Base-by-base conservation (phyloP, 2,113 vertebrate genomes). In the Camelus bactrianus region DNA sequence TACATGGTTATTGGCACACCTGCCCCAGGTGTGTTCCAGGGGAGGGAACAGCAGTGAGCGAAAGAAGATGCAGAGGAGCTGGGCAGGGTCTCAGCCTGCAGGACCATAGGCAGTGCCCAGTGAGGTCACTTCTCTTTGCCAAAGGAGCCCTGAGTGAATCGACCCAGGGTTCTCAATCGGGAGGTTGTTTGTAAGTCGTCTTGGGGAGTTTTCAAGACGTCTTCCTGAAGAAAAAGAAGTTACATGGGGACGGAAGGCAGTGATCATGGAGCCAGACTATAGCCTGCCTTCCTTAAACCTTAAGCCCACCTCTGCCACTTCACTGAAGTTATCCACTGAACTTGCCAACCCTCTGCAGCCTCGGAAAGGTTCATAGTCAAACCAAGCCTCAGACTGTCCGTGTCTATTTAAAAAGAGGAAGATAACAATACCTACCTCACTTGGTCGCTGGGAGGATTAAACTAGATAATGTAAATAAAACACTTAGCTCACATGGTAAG, bases 401-500 rank as follows among this genome's bases (percentile, higher is more conserved):
- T 7, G 32, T 30, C 69, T 81, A 38, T 67, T 95, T 90, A 9
- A 54, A 80, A 95, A 76, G 3, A 30, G 46, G 38, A 73, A 56
- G 58, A 76, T 72, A 16, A 46, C 22, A 38, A 52, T 42, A 22
- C 72, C 24, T 26, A 30, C 54, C 22, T 77, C 48, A 30, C 17
- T 38, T 7, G 11, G 30, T 54, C 48, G 46, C 14, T 54, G 32
- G 12, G 20, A 32, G 32, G 79, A 75, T 67, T 93, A 70, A 89
- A 81, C 65, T 76, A 91, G 46, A 77, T 73, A 24, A 56, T 54
- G 20, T 79, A 95, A 94, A 94, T 58, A 77, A 90, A 96, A 48
- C 4, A 52, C 48, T 91, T 69, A 62, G 56, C 16, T 92, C 80
- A n/a, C 48, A 70, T 19, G 42, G 50, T 82, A 38, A 96, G 70